A percentile compares a stretch with the other conserved stretches of the same genome.
phyloP scores from a whole-genome alignment of 2,888 invertebrate species.

The Horisme vitalbata region DNA sequence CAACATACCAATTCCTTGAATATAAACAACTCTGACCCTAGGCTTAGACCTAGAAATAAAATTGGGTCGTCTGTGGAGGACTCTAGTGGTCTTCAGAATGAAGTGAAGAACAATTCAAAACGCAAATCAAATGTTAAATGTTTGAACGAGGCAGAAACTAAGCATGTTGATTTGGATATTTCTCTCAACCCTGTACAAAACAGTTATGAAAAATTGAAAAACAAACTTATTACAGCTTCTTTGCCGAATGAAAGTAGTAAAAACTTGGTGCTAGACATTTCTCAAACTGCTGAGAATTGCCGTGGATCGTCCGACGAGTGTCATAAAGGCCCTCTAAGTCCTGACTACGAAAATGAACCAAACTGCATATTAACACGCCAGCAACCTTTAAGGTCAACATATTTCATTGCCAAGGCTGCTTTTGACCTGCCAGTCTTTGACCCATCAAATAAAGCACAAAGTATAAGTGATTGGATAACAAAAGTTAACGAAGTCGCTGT shows the following conservation, averaged over 20 bases:
- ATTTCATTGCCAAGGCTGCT: background rate
- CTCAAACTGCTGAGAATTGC: too few relatives aligned
- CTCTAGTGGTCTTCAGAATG: background rate
- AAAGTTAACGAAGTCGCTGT: conserved; percentile 6
- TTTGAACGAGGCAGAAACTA: too few relatives aligned
- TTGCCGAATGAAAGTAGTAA: too few relatives aligned
- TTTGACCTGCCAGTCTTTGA: conserved; percentile 6
- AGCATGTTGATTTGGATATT: too few relatives aligned
- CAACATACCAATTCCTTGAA: background rate
- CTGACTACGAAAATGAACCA: background rate
- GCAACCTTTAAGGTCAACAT: background rate
- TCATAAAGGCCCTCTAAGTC: background rate
- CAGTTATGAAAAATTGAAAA: too few relatives aligned
- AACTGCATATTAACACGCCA: background rate
- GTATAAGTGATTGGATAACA: conserved; percentile 4
- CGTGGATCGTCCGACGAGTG: background rate
- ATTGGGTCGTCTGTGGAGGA: background rate
- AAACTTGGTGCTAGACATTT: too few relatives aligned
- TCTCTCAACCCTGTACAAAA: too few relatives aligned
- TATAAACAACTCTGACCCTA: background rate
- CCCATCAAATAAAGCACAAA: conserved; percentile 8
- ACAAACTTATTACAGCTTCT: too few relatives aligned
- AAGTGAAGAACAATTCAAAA: too few relatives aligned
- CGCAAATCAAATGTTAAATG: too few relatives aligned
- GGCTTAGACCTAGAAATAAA: background rate